A percentile compares a stretch with the other conserved stretches of the same genome.
Evolutionary conservation across 2,888 invertebrate genomes (phyloP).

Genomic region (Drosophila yooni): DNA sequence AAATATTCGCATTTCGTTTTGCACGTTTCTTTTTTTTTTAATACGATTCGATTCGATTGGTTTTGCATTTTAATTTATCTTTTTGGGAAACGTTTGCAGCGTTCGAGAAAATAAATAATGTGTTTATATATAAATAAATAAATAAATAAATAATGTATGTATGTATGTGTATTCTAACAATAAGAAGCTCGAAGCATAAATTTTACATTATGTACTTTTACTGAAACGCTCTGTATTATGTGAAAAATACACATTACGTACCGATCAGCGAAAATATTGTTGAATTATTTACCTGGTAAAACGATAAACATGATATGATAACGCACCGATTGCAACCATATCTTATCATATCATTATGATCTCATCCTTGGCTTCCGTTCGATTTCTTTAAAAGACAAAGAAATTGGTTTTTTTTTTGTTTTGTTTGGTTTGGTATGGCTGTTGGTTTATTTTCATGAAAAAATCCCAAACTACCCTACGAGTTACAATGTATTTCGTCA

Average conservation of each 20-base stretch:
- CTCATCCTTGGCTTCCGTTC: not conserved
- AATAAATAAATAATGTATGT: slow-evolving; percentile 49
- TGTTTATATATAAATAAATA: slow-evolving; percentile 70
- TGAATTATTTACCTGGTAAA: not conserved
- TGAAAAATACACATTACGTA: slow-evolving; percentile 72
- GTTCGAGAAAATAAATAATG: slow-evolving; percentile 60
- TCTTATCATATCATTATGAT: not conserved
- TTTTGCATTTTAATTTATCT: slow-evolving; percentile 30
- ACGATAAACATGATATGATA: not conserved
- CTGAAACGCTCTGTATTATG: slow-evolving; percentile 72
- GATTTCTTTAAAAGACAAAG: not conserved
- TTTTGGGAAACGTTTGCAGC: slow-evolving; percentile 41
- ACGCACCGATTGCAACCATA: not conserved
- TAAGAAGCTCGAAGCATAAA: slow-evolving; percentile 75
- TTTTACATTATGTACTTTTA: slow-evolving; percentile 62
- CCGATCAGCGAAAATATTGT: slow-evolving; percentile 36
- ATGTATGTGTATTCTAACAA: slow-evolving; percentile 72
- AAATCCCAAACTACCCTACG: slow-evolving; percentile 56
- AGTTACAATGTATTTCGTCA: slow-evolving; percentile 54
- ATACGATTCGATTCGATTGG: slow-evolving; percentile 20
- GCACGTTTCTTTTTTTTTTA: slow-evolving; percentile 13
- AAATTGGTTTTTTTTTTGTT: not conserved
- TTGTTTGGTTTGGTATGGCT: slow-evolving; percentile 50
- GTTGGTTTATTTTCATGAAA: slow-evolving; percentile 64
- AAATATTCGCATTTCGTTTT: slow-evolving; percentile 15